Evolutionary conservation across 2,113 vertebrate genomes (phyloP).

Genomic region (Rallus limicola): DNA sequence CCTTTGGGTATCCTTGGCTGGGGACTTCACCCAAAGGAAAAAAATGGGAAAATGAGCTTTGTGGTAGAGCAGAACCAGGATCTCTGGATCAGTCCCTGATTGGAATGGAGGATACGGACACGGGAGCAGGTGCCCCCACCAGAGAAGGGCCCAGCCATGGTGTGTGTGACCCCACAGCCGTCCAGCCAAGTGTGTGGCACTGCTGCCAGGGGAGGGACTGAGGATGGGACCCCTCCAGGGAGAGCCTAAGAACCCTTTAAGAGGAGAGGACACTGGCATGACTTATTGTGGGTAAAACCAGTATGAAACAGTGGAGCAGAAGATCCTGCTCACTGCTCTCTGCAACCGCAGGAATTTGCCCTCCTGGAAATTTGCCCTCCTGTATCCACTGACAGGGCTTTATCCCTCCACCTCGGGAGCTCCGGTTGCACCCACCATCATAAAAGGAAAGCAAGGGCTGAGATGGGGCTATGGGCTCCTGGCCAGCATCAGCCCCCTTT

Average conservation of each 20-base stretch:
- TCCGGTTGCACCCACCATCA: accelerated
- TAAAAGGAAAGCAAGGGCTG: neutral
- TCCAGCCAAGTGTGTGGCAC: accelerated
- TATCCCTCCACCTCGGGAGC: neutral
- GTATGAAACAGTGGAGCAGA: accelerated
- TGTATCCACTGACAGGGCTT: neutral
- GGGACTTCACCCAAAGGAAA: neutral
- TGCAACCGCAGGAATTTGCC: neutral
- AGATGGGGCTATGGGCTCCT: neutral
- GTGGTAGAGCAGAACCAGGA: neutral
- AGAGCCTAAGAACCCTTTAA: neutral
- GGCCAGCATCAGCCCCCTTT: neutral
- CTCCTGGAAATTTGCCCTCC: accelerated
- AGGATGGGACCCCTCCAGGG: neutral
- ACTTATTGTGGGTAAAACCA: accelerated
- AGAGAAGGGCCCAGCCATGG: neutral
- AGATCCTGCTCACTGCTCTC: accelerated
- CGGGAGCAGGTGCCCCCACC: neutral
- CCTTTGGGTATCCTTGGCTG: neutral
- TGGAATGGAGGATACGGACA: accelerated
- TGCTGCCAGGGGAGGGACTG: accelerated
- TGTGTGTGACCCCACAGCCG: accelerated
- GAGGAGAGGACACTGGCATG: neutral
- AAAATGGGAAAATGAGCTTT: neutral
- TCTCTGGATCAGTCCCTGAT: neutral